Evolutionary conservation across 2,113 vertebrate genomes (phyloP), one percentile per base, ranked within the genome.

Genomic region (Pyrgilauda ruficollis): DNA sequence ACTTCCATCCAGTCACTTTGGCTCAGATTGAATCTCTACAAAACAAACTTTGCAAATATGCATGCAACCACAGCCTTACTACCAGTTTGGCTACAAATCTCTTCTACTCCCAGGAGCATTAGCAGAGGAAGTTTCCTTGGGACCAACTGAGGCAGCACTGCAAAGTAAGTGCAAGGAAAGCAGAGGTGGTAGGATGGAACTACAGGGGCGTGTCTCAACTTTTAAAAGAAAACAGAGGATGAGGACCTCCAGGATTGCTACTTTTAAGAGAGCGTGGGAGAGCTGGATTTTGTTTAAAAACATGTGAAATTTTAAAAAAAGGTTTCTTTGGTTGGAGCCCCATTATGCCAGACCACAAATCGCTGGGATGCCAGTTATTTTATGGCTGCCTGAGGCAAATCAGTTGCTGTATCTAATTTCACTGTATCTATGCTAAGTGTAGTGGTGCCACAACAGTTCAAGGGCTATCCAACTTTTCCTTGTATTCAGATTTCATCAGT

Each of bases 31-130:
- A 80, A 90, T 92, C 85, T 96, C 53, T 55, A 63, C 33, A 75
- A 96, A 96, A 93, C 50, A 86, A 95, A 89, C 69, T 90, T 83
- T 41, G 78, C 52, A 91, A 95, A 73, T 37, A 91, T 68, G 82
- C 59, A 52, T 87, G 64, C 50, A 95, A 92, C 73, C 90, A 24
- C 77, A 91, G 37, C 6, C 7, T 84, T 94, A 61, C 84, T 91
- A 94, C 87, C 68, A 87, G 63, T 77, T 73, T 94, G 74, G 80
- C 79, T 88, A 86, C 61, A 74, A 56, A 70, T 7, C 26, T 37
- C 31, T 77, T 49, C 11, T 88, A 1, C 81, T 94, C 68, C 88
- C 78, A 0, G 31, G 83, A 90, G 79, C 49, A 56, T 72, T 78
- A 68, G 24, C 53, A 92, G 67, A 79, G 66, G 75, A 90, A 86